Conservation (phyloP, 2,888 invertebrate species). For the Sarcophaga subvicina region DNA sequence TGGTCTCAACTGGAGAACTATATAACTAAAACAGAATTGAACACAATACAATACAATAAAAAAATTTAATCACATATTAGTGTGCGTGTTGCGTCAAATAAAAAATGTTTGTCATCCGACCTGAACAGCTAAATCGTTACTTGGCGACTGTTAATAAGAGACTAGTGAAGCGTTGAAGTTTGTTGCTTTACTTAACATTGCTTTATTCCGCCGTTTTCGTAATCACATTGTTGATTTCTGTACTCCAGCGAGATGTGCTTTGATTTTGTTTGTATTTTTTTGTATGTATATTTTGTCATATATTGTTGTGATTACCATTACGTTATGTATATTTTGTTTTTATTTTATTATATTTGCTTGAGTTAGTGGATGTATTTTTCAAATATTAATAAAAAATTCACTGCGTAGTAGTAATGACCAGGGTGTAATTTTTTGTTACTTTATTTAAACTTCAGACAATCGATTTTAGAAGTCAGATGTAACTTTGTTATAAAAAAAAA, state of each 20-base stretch:
- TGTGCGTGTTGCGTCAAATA: neutral
- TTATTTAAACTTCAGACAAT: no score
- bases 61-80: slow-evolving; percentile 42
- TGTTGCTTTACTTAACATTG: slow-evolving; percentile 64
- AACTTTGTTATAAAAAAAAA: no score
- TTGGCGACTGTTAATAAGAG: slow-evolving; percentile 65
- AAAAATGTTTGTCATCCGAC: slow-evolving; percentile 40
- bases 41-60: slow-evolving; percentile 52
- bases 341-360: slow-evolving; percentile 37
- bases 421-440: no score
- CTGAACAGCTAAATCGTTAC: slow-evolving; percentile 59
- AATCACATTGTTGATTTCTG: slow-evolving; percentile 29
- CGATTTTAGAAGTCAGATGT: no score
- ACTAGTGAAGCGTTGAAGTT: slow-evolving; percentile 59
- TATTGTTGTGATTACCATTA: slow-evolving; percentile 32
- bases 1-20: slow-evolving; percentile 57
- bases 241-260: slow-evolving; percentile 26
- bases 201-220: slow-evolving; percentile 21
- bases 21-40: slow-evolving; percentile 64
- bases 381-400: no score
- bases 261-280: slow-evolving; percentile 21
- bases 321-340: slow-evolving; percentile 15
- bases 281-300: slow-evolving; percentile 20
- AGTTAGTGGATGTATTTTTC: slow-evolving; percentile 56
- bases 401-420: no score